Evolutionary conservation across 2,113 vertebrate species (phyloP).

Genomic region (Chloroceryle aenea): DNA sequence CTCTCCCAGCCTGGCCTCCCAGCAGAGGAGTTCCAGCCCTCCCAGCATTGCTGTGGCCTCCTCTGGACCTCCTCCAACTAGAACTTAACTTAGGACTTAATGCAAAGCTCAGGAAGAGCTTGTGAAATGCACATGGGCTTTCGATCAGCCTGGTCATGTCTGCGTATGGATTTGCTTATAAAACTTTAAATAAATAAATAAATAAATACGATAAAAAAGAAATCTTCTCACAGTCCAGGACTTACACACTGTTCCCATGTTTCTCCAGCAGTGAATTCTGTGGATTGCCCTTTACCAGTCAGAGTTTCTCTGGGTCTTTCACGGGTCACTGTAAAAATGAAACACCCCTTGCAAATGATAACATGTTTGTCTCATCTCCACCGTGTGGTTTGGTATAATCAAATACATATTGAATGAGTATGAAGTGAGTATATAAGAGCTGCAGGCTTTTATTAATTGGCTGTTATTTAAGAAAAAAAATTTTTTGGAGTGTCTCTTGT

Average conservation of each 20-base stretch:
- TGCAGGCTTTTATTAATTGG: neutral
- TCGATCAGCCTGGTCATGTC: neutral
- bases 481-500: slow-evolving; percentile 2
- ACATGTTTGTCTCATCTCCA: neutral
- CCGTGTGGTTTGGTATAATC: neutral
- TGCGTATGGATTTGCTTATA: neutral
- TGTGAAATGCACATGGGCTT: neutral
- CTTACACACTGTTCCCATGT: neutral
- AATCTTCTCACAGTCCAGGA: neutral
- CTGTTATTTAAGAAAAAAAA: neutral
- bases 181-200: neutral
- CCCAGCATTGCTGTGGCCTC: neutral
- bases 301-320: neutral
- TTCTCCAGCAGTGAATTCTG: neutral
- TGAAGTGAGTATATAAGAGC: neutral
- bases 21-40: neutral
- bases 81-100: neutral
- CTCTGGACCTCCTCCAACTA: neutral
- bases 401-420: neutral
- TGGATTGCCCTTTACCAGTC: neutral
- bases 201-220: neutral
- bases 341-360: neutral
- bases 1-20: neutral
- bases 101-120: neutral
- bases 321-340: neutral